phyloP scores from a whole-genome alignment of 1,140 invertebrate genomes.

The Gonatopus flavifemur region DNA sequence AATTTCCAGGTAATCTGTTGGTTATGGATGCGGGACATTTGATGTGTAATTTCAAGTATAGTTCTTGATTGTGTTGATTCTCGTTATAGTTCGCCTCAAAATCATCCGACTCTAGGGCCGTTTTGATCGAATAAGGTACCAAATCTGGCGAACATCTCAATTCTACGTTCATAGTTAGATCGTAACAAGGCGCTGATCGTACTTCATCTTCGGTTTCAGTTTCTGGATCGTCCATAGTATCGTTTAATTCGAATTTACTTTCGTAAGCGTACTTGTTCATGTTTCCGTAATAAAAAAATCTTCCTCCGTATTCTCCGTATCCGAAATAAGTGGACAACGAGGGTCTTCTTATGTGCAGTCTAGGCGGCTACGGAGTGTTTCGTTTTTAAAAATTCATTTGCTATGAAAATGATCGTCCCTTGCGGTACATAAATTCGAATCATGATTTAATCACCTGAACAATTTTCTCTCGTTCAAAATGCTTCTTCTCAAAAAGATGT shows the following conservation, averaged over 20 bases:
- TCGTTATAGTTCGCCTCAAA: slow-evolving; percentile 24
- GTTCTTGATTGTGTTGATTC: slow-evolving; percentile 25
- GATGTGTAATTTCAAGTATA: slow-evolving; percentile 41
- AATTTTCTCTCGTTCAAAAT: slow-evolving; percentile 37
- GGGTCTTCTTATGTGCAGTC: slow-evolving; percentile 22
- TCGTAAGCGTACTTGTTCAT: slow-evolving; percentile 53
- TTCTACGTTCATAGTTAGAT: slow-evolving; percentile 41
- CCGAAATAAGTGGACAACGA: slow-evolving; percentile 47
- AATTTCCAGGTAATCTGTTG: slow-evolving; percentile 44
- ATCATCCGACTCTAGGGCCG: slow-evolving; percentile 33
- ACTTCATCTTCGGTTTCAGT: slow-evolving; percentile 11
- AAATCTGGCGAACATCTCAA: slow-evolving; percentile 49
- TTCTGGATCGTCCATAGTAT: slow-evolving; percentile 7
- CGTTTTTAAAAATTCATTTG: too few relatives aligned
- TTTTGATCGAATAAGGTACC: slow-evolving; percentile 40
- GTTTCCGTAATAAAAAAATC: slow-evolving; percentile 52
- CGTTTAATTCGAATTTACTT: slow-evolving; percentile 31
- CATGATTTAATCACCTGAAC: slow-evolving; percentile 23
- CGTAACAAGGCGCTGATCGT: slow-evolving; percentile 19
- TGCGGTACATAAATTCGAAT: too few relatives aligned
- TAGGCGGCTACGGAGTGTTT: background rate
- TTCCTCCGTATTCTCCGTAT: slow-evolving; percentile 50
- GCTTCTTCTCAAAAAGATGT: slow-evolving; percentile 37
- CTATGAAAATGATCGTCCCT: too few relatives aligned
- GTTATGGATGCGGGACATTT: slow-evolving; percentile 38